Evolutionary conservation across 2,888 invertebrate genomes (phyloP), one percentile per base, ranked within the genome.

Genomic region (Parnassius mnemosyne): DNA sequence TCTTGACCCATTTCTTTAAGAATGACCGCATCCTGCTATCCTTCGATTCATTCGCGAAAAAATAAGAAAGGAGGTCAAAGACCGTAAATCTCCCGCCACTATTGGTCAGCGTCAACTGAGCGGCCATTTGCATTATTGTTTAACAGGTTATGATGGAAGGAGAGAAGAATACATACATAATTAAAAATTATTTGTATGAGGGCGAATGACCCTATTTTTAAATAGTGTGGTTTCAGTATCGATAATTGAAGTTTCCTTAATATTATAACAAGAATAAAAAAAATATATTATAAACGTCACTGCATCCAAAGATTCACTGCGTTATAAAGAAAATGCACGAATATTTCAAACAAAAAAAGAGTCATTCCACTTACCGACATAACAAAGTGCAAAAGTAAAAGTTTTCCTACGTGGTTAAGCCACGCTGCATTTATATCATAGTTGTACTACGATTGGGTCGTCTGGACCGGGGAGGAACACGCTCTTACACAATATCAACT

Each of bases 181-280:
- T 89, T 90, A 90, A 90, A 89, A 90, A 88, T 89, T 87, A 88
- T 85, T 89, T 87, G 79, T 73, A 71, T 68, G 85, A 82, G 82
- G 89, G 89, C 82, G 84, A 88, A 86, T 85, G 88, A 86, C 88
- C 89, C 79, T 86, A 82, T 82, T 85, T 77, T 76, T 77, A 67
- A 34, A 44, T 83, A 88, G 87, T 79, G 87, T n/a, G 9, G 63
- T 59, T 42, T 46, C 9, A 42, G 1, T 55, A 51, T 63, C 63
- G 63, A 63, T 63, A 63, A 61, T 25, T 25, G 25, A 34, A 34
- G 34, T 34, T 7, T 20, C 20, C 20, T 20, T 34, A 34, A 34
- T 34, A 34, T 34, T 34, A 7, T 34, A 34, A 34, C 34, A 34
- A 7, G 34, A 34, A 34, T 34, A 34, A 34, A 34, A 34, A 34